Percentiles rank a stretch among this genome's conserved stretches.
Evolutionary conservation across 2,113 vertebrate species (phyloP).

Genomic region (Scomber scombrus): DNA sequence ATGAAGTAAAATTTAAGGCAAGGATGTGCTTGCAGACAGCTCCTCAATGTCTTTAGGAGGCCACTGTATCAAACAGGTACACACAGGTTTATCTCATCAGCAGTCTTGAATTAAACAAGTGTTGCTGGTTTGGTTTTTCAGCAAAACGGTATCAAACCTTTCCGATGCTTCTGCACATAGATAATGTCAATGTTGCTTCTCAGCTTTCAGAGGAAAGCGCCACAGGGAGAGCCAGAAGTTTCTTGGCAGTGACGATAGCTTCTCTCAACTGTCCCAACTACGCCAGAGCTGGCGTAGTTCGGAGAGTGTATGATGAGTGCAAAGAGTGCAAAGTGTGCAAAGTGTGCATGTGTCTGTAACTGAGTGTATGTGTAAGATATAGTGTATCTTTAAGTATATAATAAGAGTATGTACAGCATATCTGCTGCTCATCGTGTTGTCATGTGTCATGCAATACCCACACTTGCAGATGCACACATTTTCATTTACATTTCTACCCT

Average conservation of each 20-base stretch:
- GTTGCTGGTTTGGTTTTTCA: constrained; percentile 17
- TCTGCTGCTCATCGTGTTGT: background rate
- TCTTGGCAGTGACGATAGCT: constrained; percentile 38
- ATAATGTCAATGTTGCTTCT: constrained; percentile 64
- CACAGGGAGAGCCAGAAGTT: constrained; percentile 40
- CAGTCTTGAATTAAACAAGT: background rate
- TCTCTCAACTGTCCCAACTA: constrained; percentile 6
- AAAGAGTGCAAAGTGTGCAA: no score
- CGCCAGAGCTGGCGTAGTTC: background rate
- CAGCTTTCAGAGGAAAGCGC: constrained; percentile 61
- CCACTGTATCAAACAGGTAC: constrained; percentile 22
- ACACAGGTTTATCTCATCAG: constrained; percentile 5
- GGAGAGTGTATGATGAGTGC: background rate
- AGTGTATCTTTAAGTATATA: background rate
- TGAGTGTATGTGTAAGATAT: background rate
- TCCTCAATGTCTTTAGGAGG: background rate
- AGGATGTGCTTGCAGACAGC: background rate
- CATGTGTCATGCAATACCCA: background rate
- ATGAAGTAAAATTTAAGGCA: background rate
- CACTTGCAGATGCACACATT: background rate
- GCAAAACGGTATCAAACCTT: background rate
- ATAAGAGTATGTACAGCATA: constrained; percentile 12
- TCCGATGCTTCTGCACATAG: constrained; percentile 26
- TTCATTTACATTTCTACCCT: constrained; percentile 19
- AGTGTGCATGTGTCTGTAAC: constrained; percentile 11